Evolutionary conservation across 2,113 vertebrate species (phyloP).

Genomic region (Siniperca chuatsi): DNA sequence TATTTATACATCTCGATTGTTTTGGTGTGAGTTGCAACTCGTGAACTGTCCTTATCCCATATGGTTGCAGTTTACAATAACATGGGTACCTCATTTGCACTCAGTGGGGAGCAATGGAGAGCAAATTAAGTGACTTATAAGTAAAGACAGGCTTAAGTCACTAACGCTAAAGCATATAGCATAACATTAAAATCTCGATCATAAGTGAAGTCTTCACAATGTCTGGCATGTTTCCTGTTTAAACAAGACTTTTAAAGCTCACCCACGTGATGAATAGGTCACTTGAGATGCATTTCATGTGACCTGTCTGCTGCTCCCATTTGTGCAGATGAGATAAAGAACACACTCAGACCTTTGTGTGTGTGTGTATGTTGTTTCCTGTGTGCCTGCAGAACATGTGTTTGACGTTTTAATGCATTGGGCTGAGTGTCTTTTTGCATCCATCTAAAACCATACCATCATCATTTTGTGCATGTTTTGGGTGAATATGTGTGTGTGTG

Average conservation of each 20-base stretch:
- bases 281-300: constrained; percentile 1
- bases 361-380: background rate
- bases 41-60: background rate
- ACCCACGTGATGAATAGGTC: background rate
- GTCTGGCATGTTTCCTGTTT: constrained; percentile 1
- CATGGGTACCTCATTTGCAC: background rate
- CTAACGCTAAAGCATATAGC: background rate
- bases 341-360: background rate
- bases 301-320: constrained; percentile 19
- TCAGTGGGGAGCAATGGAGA: background rate
- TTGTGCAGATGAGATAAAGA: background rate
- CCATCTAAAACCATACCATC: background rate
- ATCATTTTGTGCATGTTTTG: background rate
- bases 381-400: background rate
- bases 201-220: background rate
- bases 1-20: too few relatives aligned
- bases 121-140: background rate
- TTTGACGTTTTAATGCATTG: too few relatives aligned
- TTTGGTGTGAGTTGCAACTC: too few relatives aligned
- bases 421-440: background rate
- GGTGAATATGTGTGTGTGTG: background rate
- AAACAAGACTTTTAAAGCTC: background rate
- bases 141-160: too few relatives aligned
- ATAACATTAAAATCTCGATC: background rate
- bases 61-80: constrained; percentile 4